phyloP scores from a whole-genome alignment of 2,113 vertebrate species.

The Echinops telfairi region DNA sequence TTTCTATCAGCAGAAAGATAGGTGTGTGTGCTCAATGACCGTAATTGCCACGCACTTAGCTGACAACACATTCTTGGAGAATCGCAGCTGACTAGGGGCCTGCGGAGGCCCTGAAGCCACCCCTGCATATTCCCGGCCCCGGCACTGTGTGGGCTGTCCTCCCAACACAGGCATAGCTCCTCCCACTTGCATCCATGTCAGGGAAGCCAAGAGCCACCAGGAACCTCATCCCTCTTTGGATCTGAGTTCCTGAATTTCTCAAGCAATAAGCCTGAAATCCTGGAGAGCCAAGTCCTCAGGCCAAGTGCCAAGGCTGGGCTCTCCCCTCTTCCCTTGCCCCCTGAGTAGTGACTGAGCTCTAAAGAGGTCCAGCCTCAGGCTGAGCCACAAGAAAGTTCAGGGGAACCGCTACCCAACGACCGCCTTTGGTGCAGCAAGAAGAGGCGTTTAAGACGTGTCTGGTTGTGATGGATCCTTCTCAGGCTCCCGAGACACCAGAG shows the following conservation, averaged over 20 bases:
- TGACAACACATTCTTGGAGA: not conserved
- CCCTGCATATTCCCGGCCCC: not conserved
- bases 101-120: not conserved
- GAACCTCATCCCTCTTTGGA: not conserved
- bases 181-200: not conserved
- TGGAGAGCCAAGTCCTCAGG: not conserved
- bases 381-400: not conserved
- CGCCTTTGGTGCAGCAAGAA: not conserved
- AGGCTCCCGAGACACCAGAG: not conserved
- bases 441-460: not conserved
- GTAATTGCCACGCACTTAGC: not conserved
- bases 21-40: not conserved
- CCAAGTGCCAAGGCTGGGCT: not conserved
- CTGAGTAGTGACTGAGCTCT: not conserved
- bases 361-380: not conserved
- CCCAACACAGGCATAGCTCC: not conserved
- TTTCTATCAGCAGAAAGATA: constrained; percentile 52
- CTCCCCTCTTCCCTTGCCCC: not conserved
- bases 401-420: not conserved
- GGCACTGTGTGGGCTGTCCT: not conserved
- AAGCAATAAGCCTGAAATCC: not conserved
- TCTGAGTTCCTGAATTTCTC: not conserved
- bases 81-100: not conserved
- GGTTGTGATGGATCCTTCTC: not conserved
- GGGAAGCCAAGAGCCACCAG: not conserved